phyloP scores from a whole-genome alignment of 2,888 invertebrate genomes.

The Euphydryas editha region DNA sequence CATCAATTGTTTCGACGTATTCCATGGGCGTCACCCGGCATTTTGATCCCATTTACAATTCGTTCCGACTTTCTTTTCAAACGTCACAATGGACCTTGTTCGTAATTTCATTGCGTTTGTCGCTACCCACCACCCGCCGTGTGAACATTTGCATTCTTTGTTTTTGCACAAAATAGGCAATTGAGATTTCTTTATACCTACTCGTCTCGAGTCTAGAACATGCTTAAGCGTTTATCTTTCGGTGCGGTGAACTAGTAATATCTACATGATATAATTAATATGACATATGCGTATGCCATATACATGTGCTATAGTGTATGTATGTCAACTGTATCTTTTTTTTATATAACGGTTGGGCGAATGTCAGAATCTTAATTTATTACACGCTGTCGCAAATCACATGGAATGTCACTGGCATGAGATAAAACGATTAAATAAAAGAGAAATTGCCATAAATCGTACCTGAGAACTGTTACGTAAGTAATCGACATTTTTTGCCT shows the following conservation, averaged over 20 bases:
- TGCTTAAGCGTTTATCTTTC: conserved; percentile 10
- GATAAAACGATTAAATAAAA: conserved; percentile 18
- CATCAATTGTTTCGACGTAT: conserved; percentile 73
- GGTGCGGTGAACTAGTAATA: neutral
- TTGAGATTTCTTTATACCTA: conserved; percentile 22
- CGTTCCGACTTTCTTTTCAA: conserved; percentile 76
- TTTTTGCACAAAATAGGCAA: conserved; percentile 35
- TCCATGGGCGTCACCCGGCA: conserved; percentile 72
- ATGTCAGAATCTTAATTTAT: conserved; percentile 3
- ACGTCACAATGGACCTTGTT: conserved; percentile 59
- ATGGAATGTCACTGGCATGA: neutral
- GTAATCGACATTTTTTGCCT: conserved; percentile 37
- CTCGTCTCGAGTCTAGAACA: neutral
- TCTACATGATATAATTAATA: neutral
- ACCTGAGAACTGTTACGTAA: conserved; percentile 16
- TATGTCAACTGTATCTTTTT: conserved; percentile 5
- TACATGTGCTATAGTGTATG: neutral
- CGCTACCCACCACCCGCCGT: conserved; percentile 64
- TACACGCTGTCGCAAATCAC: neutral
- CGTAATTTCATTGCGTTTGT: conserved; percentile 52
- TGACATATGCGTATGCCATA: too few species aligned
- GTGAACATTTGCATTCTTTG: conserved; percentile 49
- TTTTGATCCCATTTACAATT: conserved; percentile 77
- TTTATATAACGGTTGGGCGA: neutral
- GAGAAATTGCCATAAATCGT: conserved; percentile 16